Conservation (phyloP, 2,888 invertebrate species). For the Philereme vetulata region DNA sequence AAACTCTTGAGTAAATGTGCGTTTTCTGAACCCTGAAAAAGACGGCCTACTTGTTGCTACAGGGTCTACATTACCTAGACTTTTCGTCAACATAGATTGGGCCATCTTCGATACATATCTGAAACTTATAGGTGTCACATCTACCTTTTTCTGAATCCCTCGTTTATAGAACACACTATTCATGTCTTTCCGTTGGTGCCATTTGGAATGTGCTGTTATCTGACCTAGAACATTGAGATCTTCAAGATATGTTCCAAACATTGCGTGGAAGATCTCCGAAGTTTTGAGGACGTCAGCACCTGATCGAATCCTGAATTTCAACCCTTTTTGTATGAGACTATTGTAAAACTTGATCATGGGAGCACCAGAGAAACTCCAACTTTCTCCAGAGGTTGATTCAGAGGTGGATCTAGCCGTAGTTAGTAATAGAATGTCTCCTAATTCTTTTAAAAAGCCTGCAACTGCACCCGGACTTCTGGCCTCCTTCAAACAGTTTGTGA, state of each 20-base stretch:
- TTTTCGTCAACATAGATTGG: too few species aligned
- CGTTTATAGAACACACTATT: not conserved
- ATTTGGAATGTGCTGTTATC: not conserved
- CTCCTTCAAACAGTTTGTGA: not conserved
- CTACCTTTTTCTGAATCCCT: too few species aligned
- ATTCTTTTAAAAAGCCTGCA: constrained; percentile 6
- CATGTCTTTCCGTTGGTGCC: constrained; percentile 2
- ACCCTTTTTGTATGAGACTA: not conserved
- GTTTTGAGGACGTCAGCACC: not conserved
- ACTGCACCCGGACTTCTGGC: constrained; percentile 1
- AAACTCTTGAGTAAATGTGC: too few species aligned
- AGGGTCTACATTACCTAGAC: too few species aligned
- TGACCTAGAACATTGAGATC: too few species aligned
- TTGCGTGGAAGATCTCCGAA: not conserved
- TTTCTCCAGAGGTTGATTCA: too few species aligned
- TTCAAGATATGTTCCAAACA: constrained; percentile 1
- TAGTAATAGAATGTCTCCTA: constrained; percentile 1
- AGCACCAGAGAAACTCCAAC: constrained; percentile 5
- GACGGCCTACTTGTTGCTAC: too few species aligned
- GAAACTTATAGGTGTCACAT: too few species aligned
- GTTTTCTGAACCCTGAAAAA: too few species aligned
- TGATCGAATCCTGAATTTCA: not conserved
- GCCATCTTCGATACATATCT: too few species aligned
- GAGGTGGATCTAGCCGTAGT: not conserved
- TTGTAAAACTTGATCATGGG: constrained; percentile 1